Base-by-base conservation (phyloP, 2,113 vertebrate species). In the Mirounga angustirostris region DNA sequence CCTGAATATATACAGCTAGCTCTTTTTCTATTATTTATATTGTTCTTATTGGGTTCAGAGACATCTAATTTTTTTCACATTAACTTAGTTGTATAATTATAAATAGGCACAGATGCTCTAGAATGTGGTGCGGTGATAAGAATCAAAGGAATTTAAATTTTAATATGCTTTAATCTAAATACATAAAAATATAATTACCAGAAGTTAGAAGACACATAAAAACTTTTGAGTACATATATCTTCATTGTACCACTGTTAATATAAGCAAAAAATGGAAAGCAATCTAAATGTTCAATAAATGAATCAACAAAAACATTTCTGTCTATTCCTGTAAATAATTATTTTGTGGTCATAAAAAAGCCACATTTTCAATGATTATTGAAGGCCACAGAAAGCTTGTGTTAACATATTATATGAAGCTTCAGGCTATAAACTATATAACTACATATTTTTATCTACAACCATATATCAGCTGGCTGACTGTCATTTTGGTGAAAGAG, bases 321-420 rank as follows among this genome's bases (percentile, higher is more conserved):
- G 1, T 95, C 21, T 94, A 67, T 74, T 80, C 7, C 58, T 91
- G 15, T 88, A 26, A 78, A 69, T 24, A 28, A 50, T 40, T 83
- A 73, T 84, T 85, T 11, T 89, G 30, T 74, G 30, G 1, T 92
- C 24, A 54, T 56, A 56, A 76, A 71, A 78, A 86, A 22, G 11
- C 56, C n/a, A 89, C 24, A 94, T 52, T 86, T 89, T 52, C 43
- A 80, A 40, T 52, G 18, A 89, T 85, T 85, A 85, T 46, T 87
- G 28, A 74, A 85, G 9, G 63, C 52, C 21, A 85, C 74, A 85
- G 2, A 61, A 97, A 76, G 15, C 30, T 61, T 46, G 33, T 63
- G 26, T 61, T 61, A 76, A 52, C 56, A 82, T 56, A 18, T 89
- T 46, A 54, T 85, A 26, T 58, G 56, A 89, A 93, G 43, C 10